Conservation (phyloP, 2,797 vertebrate species). For the Harpagifer antarcticus region DNA sequence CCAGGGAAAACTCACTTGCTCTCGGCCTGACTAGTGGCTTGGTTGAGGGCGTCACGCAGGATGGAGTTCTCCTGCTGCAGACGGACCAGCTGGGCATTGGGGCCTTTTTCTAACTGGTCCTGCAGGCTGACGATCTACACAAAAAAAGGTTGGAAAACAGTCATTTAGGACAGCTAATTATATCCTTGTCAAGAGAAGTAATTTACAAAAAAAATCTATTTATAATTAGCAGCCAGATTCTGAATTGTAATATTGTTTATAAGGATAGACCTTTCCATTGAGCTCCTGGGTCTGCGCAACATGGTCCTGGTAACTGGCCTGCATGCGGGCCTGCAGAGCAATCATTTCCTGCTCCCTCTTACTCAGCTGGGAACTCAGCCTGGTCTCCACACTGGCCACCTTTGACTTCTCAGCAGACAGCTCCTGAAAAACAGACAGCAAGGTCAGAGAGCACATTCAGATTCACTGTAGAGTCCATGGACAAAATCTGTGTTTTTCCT, state of each 20-base stretch:
- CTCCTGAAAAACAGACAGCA: constrained; percentile 82
- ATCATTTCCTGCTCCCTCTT: constrained; percentile 89
- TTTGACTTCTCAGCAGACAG: constrained; percentile 90
- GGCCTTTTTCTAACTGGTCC: constrained; percentile 95
- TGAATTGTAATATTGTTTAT: not conserved
- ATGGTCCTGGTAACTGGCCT: constrained; percentile 94
- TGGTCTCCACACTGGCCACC: constrained; percentile 84
- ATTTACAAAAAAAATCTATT: not conserved
- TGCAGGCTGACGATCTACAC: constrained; percentile 90
- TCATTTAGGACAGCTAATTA: constrained; percentile 5
- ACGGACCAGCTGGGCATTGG: constrained; percentile 93
- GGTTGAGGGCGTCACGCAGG: constrained; percentile 94
- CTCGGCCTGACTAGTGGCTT: constrained; percentile 96
- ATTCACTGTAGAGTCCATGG: not conserved
- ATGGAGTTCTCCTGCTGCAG: constrained; percentile 98
- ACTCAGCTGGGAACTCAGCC: constrained; percentile 91
- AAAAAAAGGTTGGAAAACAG: not conserved
- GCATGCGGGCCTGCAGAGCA: constrained; percentile 92
- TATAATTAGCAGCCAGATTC: not conserved
- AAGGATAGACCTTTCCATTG: constrained; percentile 90
- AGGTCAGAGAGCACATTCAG: not conserved
- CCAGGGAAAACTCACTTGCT: constrained; percentile 90
- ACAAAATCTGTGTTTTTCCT: not conserved
- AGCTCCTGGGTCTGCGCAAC: constrained; percentile 90
- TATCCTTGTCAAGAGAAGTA: not conserved